These are phyloP conservation scores for Andrena marginata DNA, from an alignment of 2,888 invertebrate genomes.

Conservation along the genomic window DNA sequence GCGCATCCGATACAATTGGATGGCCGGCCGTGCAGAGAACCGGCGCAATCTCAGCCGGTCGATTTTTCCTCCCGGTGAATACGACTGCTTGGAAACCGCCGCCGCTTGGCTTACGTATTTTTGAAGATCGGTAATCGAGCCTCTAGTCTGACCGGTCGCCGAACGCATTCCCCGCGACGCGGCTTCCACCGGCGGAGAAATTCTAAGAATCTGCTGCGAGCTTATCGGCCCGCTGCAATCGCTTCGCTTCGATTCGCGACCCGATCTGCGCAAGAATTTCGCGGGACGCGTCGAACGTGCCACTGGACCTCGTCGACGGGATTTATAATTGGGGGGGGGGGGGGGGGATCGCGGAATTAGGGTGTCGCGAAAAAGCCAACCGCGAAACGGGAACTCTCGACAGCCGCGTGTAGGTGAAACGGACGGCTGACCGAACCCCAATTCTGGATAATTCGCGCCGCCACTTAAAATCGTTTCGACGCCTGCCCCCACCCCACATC, in stretches of 20 bases:
- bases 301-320: neutral
- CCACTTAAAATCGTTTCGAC: slow-evolving; percentile 69
- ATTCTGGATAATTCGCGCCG: slow-evolving; percentile 55
- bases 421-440: slow-evolving; percentile 44
- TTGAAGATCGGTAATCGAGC: slow-evolving; percentile 69
- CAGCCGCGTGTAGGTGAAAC: slow-evolving; percentile 42
- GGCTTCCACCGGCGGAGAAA: slow-evolving; percentile 38
- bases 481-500: slow-evolving; percentile 24
- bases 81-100: slow-evolving; percentile 60
- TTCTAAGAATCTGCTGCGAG: slow-evolving; percentile 54
- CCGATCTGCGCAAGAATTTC: slow-evolving; percentile 29
- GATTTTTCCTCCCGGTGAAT: slow-evolving; percentile 47
- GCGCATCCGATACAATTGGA: slow-evolving; percentile 53
- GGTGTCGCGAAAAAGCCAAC: neutral
- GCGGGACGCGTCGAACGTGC: neutral
- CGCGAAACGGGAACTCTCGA: slow-evolving; percentile 1
- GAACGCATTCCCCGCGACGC: slow-evolving; percentile 51
- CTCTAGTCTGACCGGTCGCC: slow-evolving; percentile 25
- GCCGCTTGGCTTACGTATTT: slow-evolving; percentile 52
- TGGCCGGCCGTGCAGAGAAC: slow-evolving; percentile 19
- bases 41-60: slow-evolving; percentile 57
- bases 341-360: neutral
- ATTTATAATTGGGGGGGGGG: slow-evolving; percentile 7
- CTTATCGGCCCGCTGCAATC: slow-evolving; percentile 63
- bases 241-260: slow-evolving; percentile 47